Evolutionary conservation across 2,888 invertebrate species (phyloP).

Genomic region (Nomada fucata): DNA sequence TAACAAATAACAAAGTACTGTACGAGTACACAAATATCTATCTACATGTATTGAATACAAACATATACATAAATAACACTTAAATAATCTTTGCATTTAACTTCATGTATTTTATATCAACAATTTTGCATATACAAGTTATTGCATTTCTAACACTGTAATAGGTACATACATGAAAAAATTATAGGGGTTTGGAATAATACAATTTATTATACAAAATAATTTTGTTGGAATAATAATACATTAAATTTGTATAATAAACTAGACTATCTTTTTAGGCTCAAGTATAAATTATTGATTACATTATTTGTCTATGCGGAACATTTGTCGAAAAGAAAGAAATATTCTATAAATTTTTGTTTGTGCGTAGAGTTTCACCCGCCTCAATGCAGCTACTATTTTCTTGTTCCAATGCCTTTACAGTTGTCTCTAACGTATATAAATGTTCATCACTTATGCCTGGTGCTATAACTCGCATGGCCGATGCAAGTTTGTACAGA

Average conservation of each 20-base stretch:
- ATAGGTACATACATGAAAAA: not conserved
- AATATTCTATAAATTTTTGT: not conserved
- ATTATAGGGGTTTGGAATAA: not conserved
- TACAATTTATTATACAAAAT: not conserved
- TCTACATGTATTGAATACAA: too few species aligned
- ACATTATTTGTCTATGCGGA: conserved; percentile 2
- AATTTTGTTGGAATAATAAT: conserved; percentile 6
- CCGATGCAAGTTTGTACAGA: conserved; percentile 92
- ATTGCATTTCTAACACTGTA: not conserved
- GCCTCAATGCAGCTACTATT: too few species aligned
- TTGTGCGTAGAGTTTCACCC: not conserved
- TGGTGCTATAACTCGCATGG: conserved; percentile 91
- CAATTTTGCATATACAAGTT: not conserved
- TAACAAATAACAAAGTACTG: not conserved
- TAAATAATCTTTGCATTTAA: not conserved
- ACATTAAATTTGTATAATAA: conserved; percentile 16
- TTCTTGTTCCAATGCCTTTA: conserved; percentile 82
- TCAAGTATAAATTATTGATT: conserved; percentile 15
- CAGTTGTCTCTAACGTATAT: conserved; percentile 88
- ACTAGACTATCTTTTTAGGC: not conserved
- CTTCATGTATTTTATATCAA: not conserved
- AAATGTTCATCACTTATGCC: conserved; percentile 91
- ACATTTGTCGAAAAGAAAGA: not conserved
- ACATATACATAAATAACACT: not conserved
- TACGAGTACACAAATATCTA: not conserved